These are phyloP conservation scores for Phyllostomus hastatus DNA, from an alignment of 2,113 vertebrate species.

Conservation along the genomic window DNA sequence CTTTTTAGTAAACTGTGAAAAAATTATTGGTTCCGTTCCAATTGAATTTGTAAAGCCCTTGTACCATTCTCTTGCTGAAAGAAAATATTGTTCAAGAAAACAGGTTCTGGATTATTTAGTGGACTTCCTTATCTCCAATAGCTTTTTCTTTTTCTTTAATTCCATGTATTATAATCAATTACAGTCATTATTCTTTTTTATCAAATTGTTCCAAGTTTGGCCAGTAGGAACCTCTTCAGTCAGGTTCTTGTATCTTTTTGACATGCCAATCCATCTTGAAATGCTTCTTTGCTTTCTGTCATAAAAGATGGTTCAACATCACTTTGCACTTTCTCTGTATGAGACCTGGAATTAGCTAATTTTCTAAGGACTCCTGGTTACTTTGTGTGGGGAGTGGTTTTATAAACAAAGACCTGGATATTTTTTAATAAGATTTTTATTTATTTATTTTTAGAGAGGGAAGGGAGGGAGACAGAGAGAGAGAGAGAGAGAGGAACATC, in stretches of 20 bases:
- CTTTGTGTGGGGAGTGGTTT: neutral
- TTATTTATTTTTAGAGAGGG: no score
- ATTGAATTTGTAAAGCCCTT: neutral
- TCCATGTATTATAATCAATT: neutral
- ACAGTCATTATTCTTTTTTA: neutral
- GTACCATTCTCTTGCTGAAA: neutral
- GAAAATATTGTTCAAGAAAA: neutral
- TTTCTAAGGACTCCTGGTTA: neutral
- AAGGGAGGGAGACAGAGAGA: no score
- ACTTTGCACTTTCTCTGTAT: neutral
- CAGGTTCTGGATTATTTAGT: neutral
- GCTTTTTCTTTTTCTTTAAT: neutral
- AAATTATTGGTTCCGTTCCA: neutral
- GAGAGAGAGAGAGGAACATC: no score
- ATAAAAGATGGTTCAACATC: neutral
- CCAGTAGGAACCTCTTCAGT: neutral
- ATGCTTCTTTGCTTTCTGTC: neutral
- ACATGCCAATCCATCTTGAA: fast-evolving
- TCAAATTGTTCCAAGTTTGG: neutral
- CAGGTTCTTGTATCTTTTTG: neutral
- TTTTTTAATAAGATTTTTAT: no score
- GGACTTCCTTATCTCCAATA: neutral
- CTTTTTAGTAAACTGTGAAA: neutral
- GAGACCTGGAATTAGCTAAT: neutral
- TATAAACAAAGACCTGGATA: neutral